These are phyloP conservation scores for Mugil cephalus DNA, from an alignment of 2,113 vertebrate species.

Conservation along the genomic window DNA sequence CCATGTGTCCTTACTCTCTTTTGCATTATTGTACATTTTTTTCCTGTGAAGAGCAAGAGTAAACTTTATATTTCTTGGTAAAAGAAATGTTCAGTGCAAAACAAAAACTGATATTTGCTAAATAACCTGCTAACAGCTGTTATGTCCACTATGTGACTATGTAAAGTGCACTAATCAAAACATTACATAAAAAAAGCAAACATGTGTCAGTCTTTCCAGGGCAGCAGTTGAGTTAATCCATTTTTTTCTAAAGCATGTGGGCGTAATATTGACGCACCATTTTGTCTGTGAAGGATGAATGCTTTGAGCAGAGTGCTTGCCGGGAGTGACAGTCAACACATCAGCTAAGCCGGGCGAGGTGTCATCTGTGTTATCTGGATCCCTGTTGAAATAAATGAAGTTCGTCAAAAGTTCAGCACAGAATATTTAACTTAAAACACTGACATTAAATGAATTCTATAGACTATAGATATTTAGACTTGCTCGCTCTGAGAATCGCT, in stretches of 20 bases:
- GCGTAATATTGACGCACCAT: slow-evolving; percentile 51
- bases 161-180: too few species aligned
- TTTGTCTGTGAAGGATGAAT: not conserved
- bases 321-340: slow-evolving; percentile 29
- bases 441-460: not conserved
- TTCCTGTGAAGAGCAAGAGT: slow-evolving; percentile 55
- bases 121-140: too few species aligned
- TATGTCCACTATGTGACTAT: too few species aligned
- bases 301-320: slow-evolving; percentile 4
- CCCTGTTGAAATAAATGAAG: slow-evolving; percentile 14
- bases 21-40: slow-evolving; percentile 15
- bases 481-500: not conserved
- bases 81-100: not conserved
- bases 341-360: slow-evolving; percentile 13
- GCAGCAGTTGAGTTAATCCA: not conserved
- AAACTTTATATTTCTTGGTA: not conserved
- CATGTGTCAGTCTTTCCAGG: too few species aligned
- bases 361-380: not conserved
- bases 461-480: slow-evolving; percentile 28
- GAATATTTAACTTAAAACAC: not conserved
- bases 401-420: not conserved
- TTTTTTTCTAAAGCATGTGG: not conserved
- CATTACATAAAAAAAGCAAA: too few species aligned
- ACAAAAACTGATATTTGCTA: not conserved
- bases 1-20: slow-evolving; percentile 71